Conservation (phyloP, 2,797 vertebrate species). For the Pachyuromys duprasi region DNA sequence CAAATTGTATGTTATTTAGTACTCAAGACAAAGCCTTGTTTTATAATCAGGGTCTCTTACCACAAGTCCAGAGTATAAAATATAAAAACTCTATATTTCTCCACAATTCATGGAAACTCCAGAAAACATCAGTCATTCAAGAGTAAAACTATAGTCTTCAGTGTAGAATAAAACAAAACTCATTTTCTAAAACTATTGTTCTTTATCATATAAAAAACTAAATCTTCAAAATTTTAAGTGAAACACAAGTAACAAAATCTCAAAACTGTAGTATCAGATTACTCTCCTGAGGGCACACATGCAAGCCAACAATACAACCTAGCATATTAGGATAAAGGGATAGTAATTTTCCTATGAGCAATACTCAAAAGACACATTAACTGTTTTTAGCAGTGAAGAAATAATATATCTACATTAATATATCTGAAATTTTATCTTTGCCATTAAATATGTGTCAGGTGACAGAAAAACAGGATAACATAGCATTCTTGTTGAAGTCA, state of each 20-base stretch:
- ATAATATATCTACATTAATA: constrained; percentile 27
- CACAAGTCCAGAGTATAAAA: constrained; percentile 6
- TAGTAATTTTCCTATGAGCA: neutral
- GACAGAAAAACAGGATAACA: constrained; percentile 35
- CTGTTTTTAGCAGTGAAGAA: constrained; percentile 5
- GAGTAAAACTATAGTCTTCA: neutral
- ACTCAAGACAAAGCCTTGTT: constrained; percentile 11
- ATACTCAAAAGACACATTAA: neutral
- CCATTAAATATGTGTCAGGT: constrained; percentile 38
- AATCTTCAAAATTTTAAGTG: constrained; percentile 55
- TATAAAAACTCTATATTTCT: neutral
- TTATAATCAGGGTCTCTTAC: constrained; percentile 47
- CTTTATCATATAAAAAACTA: constrained; percentile 21
- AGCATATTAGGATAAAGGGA: constrained; percentile 28
- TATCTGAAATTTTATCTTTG: constrained; percentile 41
- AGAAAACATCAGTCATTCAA: constrained; percentile 39
- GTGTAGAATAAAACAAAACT: constrained; percentile 33
- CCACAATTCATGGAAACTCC: neutral
- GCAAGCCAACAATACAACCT: constrained; percentile 11
- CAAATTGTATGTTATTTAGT: neutral
- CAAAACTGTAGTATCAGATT: neutral
- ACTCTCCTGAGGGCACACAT: neutral
- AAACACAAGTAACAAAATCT: constrained; percentile 41
- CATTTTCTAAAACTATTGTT: constrained; percentile 32
- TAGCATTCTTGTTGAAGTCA: neutral